Evolutionary conservation across 2,113 vertebrate genomes (phyloP), one percentile per base, ranked within the genome.

Genomic region (Lophius piscatorius): DNA sequence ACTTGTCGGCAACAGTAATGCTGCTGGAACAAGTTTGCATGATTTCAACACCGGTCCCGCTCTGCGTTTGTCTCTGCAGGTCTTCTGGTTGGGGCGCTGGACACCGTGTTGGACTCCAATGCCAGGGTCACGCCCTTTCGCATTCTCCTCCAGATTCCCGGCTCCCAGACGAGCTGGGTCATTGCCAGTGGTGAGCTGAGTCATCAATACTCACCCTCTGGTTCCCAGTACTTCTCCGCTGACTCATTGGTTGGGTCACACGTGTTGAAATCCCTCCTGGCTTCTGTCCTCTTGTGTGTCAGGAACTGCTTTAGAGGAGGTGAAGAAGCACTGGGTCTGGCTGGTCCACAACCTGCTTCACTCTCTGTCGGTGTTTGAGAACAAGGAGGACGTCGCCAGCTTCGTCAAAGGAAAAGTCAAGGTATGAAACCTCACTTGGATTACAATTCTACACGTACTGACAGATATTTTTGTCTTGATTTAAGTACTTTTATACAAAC

Each of bases 331-430:
- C 78, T 99, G 97, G 97, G 94, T 94, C 69, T 99, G 97, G 97
- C 89, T 99, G 81, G 89, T 94, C 26, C 94, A 94, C 80, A 97
- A 98, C 70, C 90, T 99, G 69, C 92, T 98, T 1, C 96, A 94
- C 52, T 98, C 95, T 9, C 90, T 99, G 77, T 91, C 94, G 0
- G 96, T 99, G 40, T 98, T 99, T 78, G 97, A 99, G 80, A 99
- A 96, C 87, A 96, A 96, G 74, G 95, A 96, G n/a, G 97, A 99
- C 62, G 92, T 94, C 10, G 90, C 93, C 79, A 94, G 91, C 70
- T 99, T 99, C 46, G 96, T 96, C 48, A 95, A 90, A 70, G 97
- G 97, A 16, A 99, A 99, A 88, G 93, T 99, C 41, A 98, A 96
- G 94, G 97, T 98, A 13, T 5, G 61, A 41, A 60, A 31, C 16